These are phyloP conservation scores for Albula glossodonta DNA, from an alignment of 2,113 vertebrate species.

Conservation along the genomic window DNA sequence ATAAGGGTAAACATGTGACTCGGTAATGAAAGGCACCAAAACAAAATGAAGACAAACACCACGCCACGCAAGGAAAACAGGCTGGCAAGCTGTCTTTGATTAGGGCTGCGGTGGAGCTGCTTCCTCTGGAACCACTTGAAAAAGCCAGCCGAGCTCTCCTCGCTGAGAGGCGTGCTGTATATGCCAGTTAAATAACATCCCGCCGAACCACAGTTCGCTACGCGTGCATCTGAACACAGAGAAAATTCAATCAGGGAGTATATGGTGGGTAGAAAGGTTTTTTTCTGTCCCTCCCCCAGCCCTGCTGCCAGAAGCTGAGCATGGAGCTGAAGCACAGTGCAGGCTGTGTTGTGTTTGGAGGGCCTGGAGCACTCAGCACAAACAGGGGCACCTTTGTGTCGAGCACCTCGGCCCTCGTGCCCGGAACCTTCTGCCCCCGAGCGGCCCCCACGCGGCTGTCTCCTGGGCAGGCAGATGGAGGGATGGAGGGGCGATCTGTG, in stretches of 20 bases:
- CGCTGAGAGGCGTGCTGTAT: neutral
- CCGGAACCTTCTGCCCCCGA: neutral
- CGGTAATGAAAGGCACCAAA: constrained; percentile 43
- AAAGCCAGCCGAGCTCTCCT: neutral
- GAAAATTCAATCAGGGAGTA: neutral
- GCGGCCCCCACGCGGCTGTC: neutral
- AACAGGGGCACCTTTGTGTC: constrained; percentile 14
- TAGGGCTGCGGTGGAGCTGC: neutral
- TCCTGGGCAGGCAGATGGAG: neutral
- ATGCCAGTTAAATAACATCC: neutral
- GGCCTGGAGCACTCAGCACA: neutral
- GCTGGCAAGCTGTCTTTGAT: neutral
- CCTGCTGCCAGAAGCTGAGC: neutral
- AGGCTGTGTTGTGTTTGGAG: neutral
- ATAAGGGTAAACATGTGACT: constrained; percentile 37
- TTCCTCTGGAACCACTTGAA: neutral
- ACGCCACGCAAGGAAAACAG: neutral
- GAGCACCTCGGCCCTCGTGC: neutral
- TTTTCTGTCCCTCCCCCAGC: neutral
- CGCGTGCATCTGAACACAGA: neutral
- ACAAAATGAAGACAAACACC: neutral
- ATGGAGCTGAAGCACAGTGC: neutral
- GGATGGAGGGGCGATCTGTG: neutral
- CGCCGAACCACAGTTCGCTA: neutral
- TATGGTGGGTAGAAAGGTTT: neutral